Evolutionary conservation across 2,113 vertebrate species (phyloP).

Genomic region (Baryphthengus martii): DNA sequence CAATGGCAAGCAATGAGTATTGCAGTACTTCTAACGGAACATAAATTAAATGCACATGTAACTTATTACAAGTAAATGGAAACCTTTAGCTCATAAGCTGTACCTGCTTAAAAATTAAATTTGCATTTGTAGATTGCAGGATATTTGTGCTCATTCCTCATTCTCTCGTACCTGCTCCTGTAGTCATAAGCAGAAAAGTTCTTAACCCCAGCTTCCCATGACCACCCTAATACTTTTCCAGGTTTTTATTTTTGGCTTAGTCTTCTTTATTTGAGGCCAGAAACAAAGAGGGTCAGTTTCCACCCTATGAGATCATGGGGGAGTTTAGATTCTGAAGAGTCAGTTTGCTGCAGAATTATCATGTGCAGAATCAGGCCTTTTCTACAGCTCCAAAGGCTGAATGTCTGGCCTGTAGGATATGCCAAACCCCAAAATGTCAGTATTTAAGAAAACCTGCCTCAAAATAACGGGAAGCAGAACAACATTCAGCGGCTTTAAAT

Average conservation of each 20-base stretch:
- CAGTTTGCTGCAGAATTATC: not conserved
- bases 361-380: not conserved
- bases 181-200: not conserved
- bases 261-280: not conserved
- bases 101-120: not conserved
- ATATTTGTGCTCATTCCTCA: not conserved
- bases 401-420: not conserved
- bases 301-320: conserved; percentile 44
- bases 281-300: conserved; percentile 25
- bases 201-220: not conserved
- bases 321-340: not conserved
- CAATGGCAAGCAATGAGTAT: not conserved
- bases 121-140: not conserved
- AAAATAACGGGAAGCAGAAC: conserved; percentile 17
- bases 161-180: not conserved
- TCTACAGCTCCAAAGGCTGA: not conserved
- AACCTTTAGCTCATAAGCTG: not conserved
- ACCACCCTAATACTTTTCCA: not conserved
- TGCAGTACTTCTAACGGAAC: not conserved
- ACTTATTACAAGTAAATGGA: not conserved
- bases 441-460: conserved; percentile 4
- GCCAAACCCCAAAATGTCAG: not conserved
- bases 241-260: not conserved
- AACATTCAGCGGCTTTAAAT: not conserved
- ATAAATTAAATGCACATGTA: not conserved